These are phyloP conservation scores for Leucopternis melanops DNA, from an alignment of 2,113 vertebrate species.

Conservation along the genomic window DNA sequence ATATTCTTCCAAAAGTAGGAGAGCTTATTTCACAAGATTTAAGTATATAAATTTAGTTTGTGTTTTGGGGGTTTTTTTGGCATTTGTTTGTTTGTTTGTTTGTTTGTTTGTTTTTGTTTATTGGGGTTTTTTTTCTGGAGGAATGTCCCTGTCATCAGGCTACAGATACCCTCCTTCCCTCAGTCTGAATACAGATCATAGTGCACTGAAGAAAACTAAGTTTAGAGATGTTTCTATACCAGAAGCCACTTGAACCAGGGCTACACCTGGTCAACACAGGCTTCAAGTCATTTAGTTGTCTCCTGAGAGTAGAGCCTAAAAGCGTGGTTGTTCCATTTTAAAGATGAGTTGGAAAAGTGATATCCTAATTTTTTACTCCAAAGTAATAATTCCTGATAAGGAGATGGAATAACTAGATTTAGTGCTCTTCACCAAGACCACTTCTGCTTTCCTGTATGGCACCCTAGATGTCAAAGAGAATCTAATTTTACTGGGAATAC, in stretches of 20 bases:
- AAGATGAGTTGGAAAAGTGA: neutral
- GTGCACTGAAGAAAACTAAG: neutral
- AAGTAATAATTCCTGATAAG: neutral
- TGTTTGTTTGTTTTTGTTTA: neutral
- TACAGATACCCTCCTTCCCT: neutral
- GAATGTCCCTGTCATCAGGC: neutral
- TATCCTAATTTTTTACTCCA: neutral
- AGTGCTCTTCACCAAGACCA: neutral
- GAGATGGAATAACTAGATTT: neutral
- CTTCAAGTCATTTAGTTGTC: neutral
- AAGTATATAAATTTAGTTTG: neutral
- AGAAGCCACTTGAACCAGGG: neutral
- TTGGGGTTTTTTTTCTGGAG: neutral
- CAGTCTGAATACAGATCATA: neutral
- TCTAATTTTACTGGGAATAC: neutral
- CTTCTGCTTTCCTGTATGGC: neutral
- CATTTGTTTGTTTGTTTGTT: neutral
- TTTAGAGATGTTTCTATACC: neutral
- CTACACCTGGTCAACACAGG: neutral
- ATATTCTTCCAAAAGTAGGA: neutral
- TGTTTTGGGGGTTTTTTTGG: too few species aligned
- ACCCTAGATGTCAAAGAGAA: neutral
- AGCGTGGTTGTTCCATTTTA: neutral
- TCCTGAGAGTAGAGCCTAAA: neutral
- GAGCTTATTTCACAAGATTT: neutral